Percentiles rank a stretch among this genome's conserved stretches.
These are phyloP conservation scores for Cyclophora punctaria DNA, from an alignment of 2,888 invertebrate genomes.

Conservation along the genomic window DNA sequence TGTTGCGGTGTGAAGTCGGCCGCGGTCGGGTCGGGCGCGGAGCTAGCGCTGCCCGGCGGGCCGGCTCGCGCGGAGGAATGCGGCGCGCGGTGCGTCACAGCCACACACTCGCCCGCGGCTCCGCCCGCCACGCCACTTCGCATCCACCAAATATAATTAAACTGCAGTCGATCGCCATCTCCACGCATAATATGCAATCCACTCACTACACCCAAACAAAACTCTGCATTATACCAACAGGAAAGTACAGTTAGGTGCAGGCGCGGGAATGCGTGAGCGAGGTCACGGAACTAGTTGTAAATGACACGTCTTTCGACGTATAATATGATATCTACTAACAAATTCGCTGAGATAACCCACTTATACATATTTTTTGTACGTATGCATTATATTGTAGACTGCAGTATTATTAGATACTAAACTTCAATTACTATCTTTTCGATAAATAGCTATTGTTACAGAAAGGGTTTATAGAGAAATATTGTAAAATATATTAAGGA, in stretches of 20 bases:
- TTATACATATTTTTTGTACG: constrained; percentile 16
- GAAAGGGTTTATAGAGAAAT: too few species aligned
- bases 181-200: constrained; percentile 51
- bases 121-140: constrained; percentile 47
- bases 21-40: constrained; percentile 31
- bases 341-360: constrained; percentile 47
- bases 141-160: constrained; percentile 70
- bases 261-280: constrained; percentile 76
- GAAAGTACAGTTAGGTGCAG: constrained; percentile 75
- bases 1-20: constrained; percentile 71
- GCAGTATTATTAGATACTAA: too few species aligned
- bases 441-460: too few species aligned
- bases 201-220: constrained; percentile 64
- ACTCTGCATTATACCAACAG: constrained; percentile 72
- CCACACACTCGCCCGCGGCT: constrained; percentile 38
- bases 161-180: constrained; percentile 66
- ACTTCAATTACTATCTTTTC: too few species aligned
- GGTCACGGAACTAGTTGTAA: constrained; percentile 75
- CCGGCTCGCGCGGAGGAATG: constrained; percentile 56
- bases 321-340: constrained; percentile 49
- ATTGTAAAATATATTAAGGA: too few species aligned
- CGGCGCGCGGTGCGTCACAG: constrained; percentile 43
- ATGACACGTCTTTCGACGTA: constrained; percentile 68
- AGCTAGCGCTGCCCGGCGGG: constrained; percentile 38
- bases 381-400: too few species aligned